Base-by-base conservation (phyloP, 2,888 invertebrate species). In the Serrognathus titanus region DNA sequence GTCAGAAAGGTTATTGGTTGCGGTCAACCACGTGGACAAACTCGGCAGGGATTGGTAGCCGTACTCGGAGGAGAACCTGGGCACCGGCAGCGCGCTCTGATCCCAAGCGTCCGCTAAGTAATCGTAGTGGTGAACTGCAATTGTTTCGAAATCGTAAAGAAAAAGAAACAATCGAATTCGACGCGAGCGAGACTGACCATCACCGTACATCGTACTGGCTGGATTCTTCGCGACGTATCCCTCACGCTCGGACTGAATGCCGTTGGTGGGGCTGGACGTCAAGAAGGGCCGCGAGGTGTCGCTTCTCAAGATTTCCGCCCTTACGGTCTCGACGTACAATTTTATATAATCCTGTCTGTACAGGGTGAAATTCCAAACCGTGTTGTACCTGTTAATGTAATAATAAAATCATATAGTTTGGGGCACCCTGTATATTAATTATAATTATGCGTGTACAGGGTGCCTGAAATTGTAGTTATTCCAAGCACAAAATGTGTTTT, bases 1-100 rank as follows among this genome's bases (percentile, higher is more conserved):
- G 72, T 87, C 84, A 10, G 59, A 75, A 1, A 71, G 67, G 3
- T 77, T 73, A 11, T 79, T 78, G 1, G 85, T 81, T 0, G 86
- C 87, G 11, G 83, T 81, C 45, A 79, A 72, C 76, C 92, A 81
- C 0, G 93, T 86, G 39, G 81, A 79, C 12, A 87, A 73, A 1
- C 89, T 87, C 0, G 97, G 96, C 62, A 92, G 80, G 0, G 96
- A 91, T 76, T 98, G 97, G 64, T 92, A 89, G 1, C 99, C 99
- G 72, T 94, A 99, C 76, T 99, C 99, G 0, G 98, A 97, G 3
- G 89, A 86, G 76, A 98, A 97, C 67, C 98, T 82, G 0, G 95
- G 86, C 10, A 83, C 82, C 0, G 91, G 91, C 73, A 89, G 96
- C 5, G 84, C 86, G 56, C 82, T 83, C 48, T 85, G 81, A 68